Evolutionary conservation across 2,888 invertebrate species (phyloP).

Genomic region (Cantharis rustica): DNA sequence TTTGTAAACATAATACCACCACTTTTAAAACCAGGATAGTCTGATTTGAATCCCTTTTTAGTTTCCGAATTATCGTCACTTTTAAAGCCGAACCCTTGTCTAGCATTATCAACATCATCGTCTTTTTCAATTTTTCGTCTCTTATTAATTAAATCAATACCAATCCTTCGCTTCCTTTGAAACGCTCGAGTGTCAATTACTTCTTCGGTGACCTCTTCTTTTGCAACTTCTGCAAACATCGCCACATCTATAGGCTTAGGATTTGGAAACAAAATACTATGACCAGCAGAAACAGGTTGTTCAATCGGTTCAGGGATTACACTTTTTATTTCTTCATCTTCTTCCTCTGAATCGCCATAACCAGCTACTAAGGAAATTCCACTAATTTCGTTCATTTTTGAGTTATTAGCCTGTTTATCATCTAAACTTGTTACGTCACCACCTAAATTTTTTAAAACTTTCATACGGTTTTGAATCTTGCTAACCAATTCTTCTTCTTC

Average conservation of each 20-base stretch:
- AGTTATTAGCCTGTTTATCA: slow-evolving; percentile 13
- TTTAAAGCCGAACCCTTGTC: slow-evolving; percentile 52
- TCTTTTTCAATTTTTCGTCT: slow-evolving; percentile 25
- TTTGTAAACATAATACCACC: slow-evolving; percentile 52
- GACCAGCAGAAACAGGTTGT: slow-evolving; percentile 19
- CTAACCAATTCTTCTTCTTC: slow-evolving; percentile 54
- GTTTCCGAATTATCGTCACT: slow-evolving; percentile 35
- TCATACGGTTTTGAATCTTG: slow-evolving; percentile 54
- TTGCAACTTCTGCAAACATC: slow-evolving; percentile 42
- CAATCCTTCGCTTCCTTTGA: slow-evolving; percentile 61
- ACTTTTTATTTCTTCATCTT: slow-evolving; percentile 47
- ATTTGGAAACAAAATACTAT: slow-evolving; percentile 58
- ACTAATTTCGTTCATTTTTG: slow-evolving; percentile 27
- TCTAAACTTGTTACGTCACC: slow-evolving; percentile 47
- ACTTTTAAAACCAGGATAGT: slow-evolving; percentile 50
- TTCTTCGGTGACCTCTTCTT: slow-evolving; percentile 16
- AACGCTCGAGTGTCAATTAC: slow-evolving; percentile 57
- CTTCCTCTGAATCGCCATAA: slow-evolving; percentile 60
- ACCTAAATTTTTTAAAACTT: slow-evolving; percentile 54
- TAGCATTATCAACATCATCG: slow-evolving; percentile 39
- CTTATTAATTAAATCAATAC: slow-evolving; percentile 56
- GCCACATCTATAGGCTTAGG: slow-evolving; percentile 51
- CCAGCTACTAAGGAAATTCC: slow-evolving; percentile 60
- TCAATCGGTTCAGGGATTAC: slow-evolving; percentile 2
- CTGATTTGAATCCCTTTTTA: slow-evolving; percentile 32